phyloP scores from a whole-genome alignment of 2,888 invertebrate species.

The Epinotia ramella region DNA sequence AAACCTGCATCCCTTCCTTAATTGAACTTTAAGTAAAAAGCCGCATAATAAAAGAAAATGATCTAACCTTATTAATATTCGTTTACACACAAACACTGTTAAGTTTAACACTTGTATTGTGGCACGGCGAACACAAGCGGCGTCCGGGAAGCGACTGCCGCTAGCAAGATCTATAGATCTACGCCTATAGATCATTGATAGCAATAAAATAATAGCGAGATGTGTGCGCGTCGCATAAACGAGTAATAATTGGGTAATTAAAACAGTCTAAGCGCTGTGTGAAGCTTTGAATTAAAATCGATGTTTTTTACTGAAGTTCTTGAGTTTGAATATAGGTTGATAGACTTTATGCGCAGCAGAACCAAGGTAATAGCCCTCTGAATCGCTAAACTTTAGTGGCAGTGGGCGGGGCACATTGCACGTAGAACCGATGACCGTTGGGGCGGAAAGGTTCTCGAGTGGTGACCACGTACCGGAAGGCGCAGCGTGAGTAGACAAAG shows the following conservation, averaged over 20 bases:
- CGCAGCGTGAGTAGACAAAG: too few species aligned
- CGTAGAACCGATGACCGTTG: too few species aligned
- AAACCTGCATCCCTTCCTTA: too few species aligned
- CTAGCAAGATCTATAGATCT: not conserved
- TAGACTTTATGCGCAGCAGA: too few species aligned
- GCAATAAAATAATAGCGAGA: constrained; percentile 13
- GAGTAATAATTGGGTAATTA: constrained; percentile 1
- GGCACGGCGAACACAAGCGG: not conserved
- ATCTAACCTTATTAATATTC: constrained; percentile 10
- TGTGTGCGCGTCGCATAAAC: constrained; percentile 7
- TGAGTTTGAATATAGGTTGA: too few species aligned
- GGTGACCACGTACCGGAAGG: too few species aligned
- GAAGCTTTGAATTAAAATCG: not conserved
- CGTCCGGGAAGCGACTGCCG: constrained; percentile 1
- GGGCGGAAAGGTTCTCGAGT: too few species aligned
- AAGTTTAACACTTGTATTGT: constrained; percentile 18
- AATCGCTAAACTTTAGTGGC: too few species aligned
- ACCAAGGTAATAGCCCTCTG: too few species aligned
- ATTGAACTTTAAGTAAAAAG: not conserved
- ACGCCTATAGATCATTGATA: constrained; percentile 25
- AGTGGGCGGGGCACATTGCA: too few species aligned
- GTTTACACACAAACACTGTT: constrained; percentile 29
- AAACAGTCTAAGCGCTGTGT: not conserved
- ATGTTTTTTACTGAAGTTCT: too few species aligned
- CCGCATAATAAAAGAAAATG: not conserved